phyloP scores from a whole-genome alignment of 2,888 invertebrate genomes.

The Pandemis corylana region DNA sequence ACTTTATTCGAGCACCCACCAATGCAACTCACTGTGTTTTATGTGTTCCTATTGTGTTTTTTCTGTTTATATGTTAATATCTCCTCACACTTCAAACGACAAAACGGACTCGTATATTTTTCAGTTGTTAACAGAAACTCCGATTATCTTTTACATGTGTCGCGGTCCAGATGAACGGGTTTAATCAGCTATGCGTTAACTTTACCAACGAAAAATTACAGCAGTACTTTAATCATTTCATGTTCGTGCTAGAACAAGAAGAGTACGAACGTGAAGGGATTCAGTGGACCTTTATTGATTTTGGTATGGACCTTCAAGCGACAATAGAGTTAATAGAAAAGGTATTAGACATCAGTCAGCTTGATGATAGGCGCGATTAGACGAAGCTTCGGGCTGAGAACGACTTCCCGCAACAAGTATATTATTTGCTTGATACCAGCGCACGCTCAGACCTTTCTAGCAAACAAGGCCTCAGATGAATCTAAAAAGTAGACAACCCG shows the following conservation, averaged over 20 bases:
- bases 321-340: conserved; percentile 96
- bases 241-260: conserved; percentile 98
- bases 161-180: conserved; percentile 92
- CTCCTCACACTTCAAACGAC: conserved; percentile 50
- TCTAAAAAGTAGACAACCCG: conserved; percentile 20
- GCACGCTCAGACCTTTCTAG: conserved; percentile 23
- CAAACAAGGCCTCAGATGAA: conserved; percentile 1
- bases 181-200: conserved; percentile 98
- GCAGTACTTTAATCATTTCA: conserved; percentile 98
- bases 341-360: conserved; percentile 85
- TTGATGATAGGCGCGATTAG: conserved; percentile 63
- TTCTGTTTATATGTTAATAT: conserved; percentile 56
- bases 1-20: conserved; percentile 68
- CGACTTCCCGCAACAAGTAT: conserved; percentile 45
- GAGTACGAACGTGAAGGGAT: conserved; percentile 97
- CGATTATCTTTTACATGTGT: conserved; percentile 67
- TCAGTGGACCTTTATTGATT: conserved; percentile 97
- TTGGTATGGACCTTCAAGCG: conserved; percentile 96
- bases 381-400: conserved; percentile 68
- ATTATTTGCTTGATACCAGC: conserved; percentile 58
- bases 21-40: conserved; percentile 61
- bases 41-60: conserved; percentile 68
- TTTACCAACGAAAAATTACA: conserved; percentile 98
- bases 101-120: conserved; percentile 50
- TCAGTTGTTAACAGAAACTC: conserved; percentile 51